Evolutionary conservation across 2,888 invertebrate genomes (phyloP).

Genomic region (Nemoura dubitans): DNA sequence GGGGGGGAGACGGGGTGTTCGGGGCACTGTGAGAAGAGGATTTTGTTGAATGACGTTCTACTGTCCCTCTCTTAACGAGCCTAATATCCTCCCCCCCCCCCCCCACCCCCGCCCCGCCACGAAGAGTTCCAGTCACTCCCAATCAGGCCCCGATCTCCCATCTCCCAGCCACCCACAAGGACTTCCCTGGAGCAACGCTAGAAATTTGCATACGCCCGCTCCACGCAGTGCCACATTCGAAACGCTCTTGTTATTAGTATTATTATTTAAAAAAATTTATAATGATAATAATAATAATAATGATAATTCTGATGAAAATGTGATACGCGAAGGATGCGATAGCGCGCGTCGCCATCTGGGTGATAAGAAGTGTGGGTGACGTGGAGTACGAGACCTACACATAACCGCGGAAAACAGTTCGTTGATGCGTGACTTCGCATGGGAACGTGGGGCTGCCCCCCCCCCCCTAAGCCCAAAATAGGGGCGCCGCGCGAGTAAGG

Average conservation of each 20-base stretch:
- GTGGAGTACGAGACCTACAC: not conserved
- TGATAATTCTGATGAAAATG: no score
- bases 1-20: not conserved
- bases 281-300: no score
- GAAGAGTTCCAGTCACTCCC: not conserved
- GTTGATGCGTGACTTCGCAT: not conserved
- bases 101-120: not conserved
- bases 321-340: no score
- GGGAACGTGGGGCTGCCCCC: not conserved
- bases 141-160: not conserved
- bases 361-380: no score
- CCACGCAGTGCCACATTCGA: no score
- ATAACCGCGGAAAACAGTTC: not conserved
- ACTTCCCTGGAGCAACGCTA: no score
- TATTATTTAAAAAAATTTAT: no score
- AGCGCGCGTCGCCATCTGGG: no score
- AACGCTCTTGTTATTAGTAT: no score
- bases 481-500: not conserved
- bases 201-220: no score
- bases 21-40: not conserved
- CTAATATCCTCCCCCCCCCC: not conserved
- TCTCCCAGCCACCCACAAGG: not conserved
- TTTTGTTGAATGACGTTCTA: slow-evolving; percentile 4
- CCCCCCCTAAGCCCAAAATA: not conserved
- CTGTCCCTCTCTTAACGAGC: slow-evolving; percentile 31